Base-by-base conservation (phyloP, 2,797 vertebrate species). In the Phaenicophaeus curvirostris region DNA sequence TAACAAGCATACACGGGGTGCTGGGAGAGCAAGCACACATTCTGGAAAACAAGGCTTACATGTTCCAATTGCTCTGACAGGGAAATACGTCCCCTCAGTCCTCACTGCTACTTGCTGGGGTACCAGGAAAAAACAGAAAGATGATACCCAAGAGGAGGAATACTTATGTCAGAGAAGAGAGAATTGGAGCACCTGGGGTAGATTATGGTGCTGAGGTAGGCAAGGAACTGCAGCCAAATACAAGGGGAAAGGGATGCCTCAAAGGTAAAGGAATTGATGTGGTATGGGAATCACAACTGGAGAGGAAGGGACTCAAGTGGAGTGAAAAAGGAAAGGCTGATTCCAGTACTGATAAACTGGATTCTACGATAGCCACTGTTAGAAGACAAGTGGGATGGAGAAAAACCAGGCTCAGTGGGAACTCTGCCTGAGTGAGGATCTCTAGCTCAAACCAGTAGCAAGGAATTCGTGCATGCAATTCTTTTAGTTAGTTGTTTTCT, bases 1-100 rank as follows among this genome's bases (percentile, higher is more conserved):
- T 67, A 86, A 59, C 51, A 83, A 72, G 53, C 0, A 2, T 11
- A 11, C n/a, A 27, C 0, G 16, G 28, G 39, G 59, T 4, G 0
- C 61, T 87, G 83, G 72, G 42, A 83, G 48, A 83, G 17, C 1
- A 0, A 2, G 27, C 39, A 58, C 11, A 3, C 4, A 0, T 39
- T 66, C 63, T 76, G 71, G 63, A 18, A 66, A 71, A 76, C 53
- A 72, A 77, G 46, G 39, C 24, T 41, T 48, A 31, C 39, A 17
- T 28, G 57, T 67, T 77, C 66, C 33, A 27, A 58, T 87, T 72
- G 69, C n/a, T 35, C 61, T 74, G 61, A 54, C 20, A 62, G 35
- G 18, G 28, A 89, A 90, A 78, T 50, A 30, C 37, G 59, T 84
- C 48, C 71, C 54, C 27, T 41, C 19, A 39, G 15, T 31, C 71